phyloP scores from a whole-genome alignment of 2,797 vertebrate genomes.

The Micrastur ruficollis region DNA sequence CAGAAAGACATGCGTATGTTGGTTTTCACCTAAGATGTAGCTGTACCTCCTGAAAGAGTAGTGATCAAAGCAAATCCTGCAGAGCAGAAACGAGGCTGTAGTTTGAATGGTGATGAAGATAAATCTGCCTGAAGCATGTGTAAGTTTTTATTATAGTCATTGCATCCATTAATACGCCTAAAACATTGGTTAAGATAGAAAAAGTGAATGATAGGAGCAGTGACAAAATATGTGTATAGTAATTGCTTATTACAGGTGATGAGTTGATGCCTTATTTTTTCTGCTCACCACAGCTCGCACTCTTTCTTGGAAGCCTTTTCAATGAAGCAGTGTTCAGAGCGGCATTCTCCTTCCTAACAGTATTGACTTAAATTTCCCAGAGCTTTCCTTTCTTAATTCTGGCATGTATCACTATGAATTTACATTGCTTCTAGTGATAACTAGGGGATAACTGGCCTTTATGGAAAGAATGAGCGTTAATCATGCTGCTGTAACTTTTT shows the following conservation, averaged over 20 bases:
- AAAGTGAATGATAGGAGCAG: neutral
- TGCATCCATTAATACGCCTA: neutral
- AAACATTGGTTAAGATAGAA: neutral
- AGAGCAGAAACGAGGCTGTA: neutral
- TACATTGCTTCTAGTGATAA: neutral
- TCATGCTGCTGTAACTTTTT: neutral
- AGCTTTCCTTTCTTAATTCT: neutral
- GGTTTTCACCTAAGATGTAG: neutral
- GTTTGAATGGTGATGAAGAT: neutral
- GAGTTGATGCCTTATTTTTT: neutral
- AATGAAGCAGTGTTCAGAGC: neutral
- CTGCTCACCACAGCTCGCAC: too few species aligned
- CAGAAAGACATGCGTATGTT: neutral
- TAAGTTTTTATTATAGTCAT: neutral
- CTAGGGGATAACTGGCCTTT: neutral
- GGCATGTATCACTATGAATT: neutral
- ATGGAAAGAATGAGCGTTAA: neutral
- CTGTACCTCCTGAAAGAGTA: neutral
- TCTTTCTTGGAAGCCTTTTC: neutral
- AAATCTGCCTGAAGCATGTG: neutral
- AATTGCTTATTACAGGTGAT: neutral
- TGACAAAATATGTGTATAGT: neutral
- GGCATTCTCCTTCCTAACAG: neutral
- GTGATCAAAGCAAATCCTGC: neutral
- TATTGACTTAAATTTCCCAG: neutral